phyloP scores from a whole-genome alignment of 2,888 invertebrate species.

The Mythimna ferrago region DNA sequence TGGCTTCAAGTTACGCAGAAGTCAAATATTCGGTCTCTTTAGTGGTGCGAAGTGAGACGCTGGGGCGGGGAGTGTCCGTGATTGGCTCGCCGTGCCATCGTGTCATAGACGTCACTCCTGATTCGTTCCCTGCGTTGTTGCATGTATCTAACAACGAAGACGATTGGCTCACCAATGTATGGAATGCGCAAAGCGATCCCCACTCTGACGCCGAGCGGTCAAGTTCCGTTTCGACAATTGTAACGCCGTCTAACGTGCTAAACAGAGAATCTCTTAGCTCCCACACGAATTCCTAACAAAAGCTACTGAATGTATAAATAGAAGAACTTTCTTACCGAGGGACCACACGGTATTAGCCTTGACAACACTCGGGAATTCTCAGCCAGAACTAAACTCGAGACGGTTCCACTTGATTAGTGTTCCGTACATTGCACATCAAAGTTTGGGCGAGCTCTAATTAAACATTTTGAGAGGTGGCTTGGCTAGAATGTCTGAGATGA shows the following conservation, averaged over 20 bases:
- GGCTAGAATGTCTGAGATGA: conserved; percentile 7
- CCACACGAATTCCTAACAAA: not conserved
- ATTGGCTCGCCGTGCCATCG: too few relatives aligned
- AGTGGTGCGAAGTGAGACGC: too few relatives aligned
- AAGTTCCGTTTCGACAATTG: too few relatives aligned
- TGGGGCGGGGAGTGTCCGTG: too few relatives aligned
- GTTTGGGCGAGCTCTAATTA: conserved; percentile 28
- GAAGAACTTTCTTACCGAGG: conserved; percentile 26
- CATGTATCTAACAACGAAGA: too few relatives aligned
- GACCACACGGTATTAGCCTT: conserved; percentile 22
- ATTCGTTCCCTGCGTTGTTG: too few relatives aligned
- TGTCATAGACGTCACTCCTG: too few relatives aligned
- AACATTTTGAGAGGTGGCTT: conserved; percentile 27
- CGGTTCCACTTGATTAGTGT: conserved; percentile 39
- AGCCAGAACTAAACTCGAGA: conserved; percentile 22
- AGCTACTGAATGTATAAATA: conserved; percentile 11
- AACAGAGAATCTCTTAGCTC: not conserved
- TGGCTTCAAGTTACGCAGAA: too few relatives aligned
- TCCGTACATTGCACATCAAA: conserved; percentile 45
- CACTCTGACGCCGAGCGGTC: too few relatives aligned
- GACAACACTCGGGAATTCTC: conserved; percentile 48
- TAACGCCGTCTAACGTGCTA: not conserved
- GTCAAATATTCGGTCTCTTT: too few relatives aligned
- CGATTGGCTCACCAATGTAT: too few relatives aligned
- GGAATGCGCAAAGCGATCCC: too few relatives aligned